Conservation (phyloP, 2,888 invertebrate genomes). For the Lumbricus terrestris region DNA sequence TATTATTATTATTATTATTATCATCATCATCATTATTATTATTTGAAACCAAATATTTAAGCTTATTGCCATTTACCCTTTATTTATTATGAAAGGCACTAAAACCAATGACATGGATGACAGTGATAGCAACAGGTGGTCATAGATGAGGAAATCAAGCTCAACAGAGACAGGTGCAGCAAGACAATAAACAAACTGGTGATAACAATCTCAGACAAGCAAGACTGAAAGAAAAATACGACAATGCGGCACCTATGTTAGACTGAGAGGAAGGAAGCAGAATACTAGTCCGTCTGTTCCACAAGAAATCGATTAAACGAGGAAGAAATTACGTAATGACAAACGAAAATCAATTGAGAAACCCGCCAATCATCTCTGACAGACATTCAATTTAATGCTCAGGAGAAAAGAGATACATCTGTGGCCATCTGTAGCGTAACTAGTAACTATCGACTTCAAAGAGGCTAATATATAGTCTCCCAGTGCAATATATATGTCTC, state of each 20-base stretch:
- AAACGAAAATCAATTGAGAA: background rate
- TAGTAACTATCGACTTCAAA: background rate
- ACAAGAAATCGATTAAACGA: background rate
- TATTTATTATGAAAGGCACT: background rate
- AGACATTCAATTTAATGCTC: background rate
- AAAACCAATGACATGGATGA: background rate
- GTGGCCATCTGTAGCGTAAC: background rate
- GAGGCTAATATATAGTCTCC: too few relatives aligned
- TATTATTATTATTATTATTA: too few relatives aligned
- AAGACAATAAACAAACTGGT: background rate
- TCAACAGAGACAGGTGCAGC: background rate
- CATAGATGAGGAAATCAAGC: background rate
- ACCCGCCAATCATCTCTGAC: background rate
- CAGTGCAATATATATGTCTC: too few relatives aligned
- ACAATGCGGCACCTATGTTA: background rate
- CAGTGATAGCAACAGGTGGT: background rate
- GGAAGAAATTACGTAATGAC: background rate
- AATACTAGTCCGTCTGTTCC: background rate
- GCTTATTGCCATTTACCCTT: background rate
- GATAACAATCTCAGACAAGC: background rate
- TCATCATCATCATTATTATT: too few relatives aligned
- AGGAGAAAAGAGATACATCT: background rate
- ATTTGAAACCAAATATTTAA: background rate
- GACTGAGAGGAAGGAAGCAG: background rate
- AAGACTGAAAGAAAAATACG: background rate